These are phyloP conservation scores for Macrostomum lignano DNA, from an alignment of 1,140 invertebrate species.

Conservation along the genomic window DNA sequence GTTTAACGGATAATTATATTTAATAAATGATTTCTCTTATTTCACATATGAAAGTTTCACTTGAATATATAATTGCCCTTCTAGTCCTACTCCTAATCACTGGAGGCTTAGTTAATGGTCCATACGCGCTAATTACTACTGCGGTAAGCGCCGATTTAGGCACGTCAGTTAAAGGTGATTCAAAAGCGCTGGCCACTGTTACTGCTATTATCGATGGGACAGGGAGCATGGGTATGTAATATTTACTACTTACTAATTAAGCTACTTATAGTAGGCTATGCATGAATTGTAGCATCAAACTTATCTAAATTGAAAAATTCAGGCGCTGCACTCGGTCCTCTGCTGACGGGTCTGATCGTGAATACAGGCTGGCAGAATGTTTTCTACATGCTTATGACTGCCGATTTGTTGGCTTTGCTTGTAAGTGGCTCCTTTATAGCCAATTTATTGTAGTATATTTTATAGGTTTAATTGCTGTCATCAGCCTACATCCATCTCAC, in stretches of 20 bases:
- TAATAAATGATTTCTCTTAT: no score
- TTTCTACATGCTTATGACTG: not conserved
- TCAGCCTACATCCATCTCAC: no score
- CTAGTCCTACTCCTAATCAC: conserved; percentile 40
- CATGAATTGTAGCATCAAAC: no score
- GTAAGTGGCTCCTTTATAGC: no score
- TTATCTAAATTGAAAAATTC: no score
- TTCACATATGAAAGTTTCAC: no score
- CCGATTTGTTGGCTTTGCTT: not conserved
- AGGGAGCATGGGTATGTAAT: conserved; percentile 59
- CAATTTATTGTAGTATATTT: no score
- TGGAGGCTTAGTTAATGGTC: conserved; percentile 64
- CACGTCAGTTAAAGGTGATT: conserved; percentile 49
- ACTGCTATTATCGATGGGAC: conserved; percentile 87
- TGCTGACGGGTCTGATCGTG: conserved; percentile 3
- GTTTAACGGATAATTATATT: no score
- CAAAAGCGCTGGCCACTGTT: conserved; percentile 67
- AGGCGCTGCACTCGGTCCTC: conserved; percentile 4
- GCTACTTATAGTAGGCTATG: no score
- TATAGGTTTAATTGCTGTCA: no score
- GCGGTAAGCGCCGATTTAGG: conserved; percentile 74
- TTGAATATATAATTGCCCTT: no score
- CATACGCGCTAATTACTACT: conserved; percentile 76
- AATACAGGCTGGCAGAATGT: not conserved
- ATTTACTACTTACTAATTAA: no score